Percentiles rank a stretch among this genome's conserved stretches.
These are phyloP conservation scores for Percopsis transmontana DNA, from an alignment of 2,113 vertebrate genomes.

Conservation along the genomic window DNA sequence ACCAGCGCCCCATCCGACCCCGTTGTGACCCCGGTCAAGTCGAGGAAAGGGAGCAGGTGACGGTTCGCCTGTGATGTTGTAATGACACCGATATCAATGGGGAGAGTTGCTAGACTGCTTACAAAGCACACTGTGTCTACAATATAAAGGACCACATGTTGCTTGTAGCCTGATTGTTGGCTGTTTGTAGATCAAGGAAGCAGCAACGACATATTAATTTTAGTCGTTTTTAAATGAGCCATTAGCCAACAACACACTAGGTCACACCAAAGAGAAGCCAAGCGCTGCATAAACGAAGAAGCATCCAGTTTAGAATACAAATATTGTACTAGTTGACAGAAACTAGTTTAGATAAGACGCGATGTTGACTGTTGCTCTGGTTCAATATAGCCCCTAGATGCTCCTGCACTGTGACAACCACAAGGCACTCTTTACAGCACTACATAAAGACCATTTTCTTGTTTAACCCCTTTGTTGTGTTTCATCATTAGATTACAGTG, in stretches of 20 bases:
- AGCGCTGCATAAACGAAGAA: conserved; percentile 27
- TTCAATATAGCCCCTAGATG: conserved; percentile 72
- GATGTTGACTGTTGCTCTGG: conserved; percentile 37
- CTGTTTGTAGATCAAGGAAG: too few species aligned
- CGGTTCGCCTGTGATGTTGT: background rate
- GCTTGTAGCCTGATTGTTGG: too few species aligned
- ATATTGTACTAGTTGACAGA: conserved; percentile 7
- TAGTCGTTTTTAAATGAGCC: too few species aligned
- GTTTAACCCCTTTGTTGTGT: conserved; percentile 5
- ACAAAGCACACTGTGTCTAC: background rate
- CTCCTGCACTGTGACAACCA: conserved; percentile 60
- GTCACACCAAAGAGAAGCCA: background rate
- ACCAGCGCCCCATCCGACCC: conserved; percentile 54
- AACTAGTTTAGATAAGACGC: conserved; percentile 39
- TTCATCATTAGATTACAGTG: background rate
- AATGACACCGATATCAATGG: background rate
- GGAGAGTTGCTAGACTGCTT: background rate
- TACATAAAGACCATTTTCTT: too few species aligned
- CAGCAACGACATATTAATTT: too few species aligned
- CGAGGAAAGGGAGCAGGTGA: conserved; percentile 24
- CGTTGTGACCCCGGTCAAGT: conserved; percentile 44
- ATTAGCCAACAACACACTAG: too few species aligned
- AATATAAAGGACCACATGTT: background rate
- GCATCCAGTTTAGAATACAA: conserved; percentile 26
- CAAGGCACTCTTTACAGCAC: conserved; percentile 46